These are phyloP conservation scores for Agrilus mali DNA, from an alignment of 2,888 invertebrate genomes.

Conservation along the genomic window DNA sequence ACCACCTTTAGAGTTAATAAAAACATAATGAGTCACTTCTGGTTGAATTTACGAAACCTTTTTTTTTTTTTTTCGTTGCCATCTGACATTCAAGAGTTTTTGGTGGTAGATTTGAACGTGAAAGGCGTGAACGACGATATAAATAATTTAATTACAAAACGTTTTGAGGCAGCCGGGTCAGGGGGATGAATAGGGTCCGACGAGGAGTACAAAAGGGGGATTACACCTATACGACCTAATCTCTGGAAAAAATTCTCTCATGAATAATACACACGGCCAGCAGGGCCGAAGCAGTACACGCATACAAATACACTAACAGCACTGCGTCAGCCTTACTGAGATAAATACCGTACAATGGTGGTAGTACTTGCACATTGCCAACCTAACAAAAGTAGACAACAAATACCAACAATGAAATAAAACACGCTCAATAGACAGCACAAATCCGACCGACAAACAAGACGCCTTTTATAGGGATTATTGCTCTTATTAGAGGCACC, in stretches of 20 bases:
- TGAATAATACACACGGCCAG: conserved; percentile 22
- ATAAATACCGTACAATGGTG: conserved; percentile 34
- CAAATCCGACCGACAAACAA: conserved; percentile 34
- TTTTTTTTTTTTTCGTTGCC: no score
- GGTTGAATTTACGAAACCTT: no score
- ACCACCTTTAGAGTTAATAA: no score
- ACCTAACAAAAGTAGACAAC: conserved; percentile 34
- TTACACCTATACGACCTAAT: conserved; percentile 25
- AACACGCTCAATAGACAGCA: conserved; percentile 37
- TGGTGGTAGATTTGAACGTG: no score
- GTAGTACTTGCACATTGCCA: conserved; percentile 35
- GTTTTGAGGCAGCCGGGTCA: conserved; percentile 16
- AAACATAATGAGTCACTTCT: no score
- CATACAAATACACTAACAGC: no score
- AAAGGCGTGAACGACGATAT: neutral
- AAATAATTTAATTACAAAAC: conserved; percentile 19
- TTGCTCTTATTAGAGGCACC: conserved; percentile 1
- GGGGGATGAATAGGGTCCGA: conserved; percentile 13
- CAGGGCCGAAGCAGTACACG: no score
- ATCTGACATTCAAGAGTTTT: no score
- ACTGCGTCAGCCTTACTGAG: conserved; percentile 31
- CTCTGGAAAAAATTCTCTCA: conserved; percentile 29
- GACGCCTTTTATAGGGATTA: conserved; percentile 23
- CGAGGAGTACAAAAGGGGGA: conserved; percentile 23
- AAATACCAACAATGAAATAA: conserved; percentile 37